These are phyloP conservation scores for Crotalus horridus DNA, from an alignment of 2,113 vertebrate species.

Conservation along the genomic window DNA sequence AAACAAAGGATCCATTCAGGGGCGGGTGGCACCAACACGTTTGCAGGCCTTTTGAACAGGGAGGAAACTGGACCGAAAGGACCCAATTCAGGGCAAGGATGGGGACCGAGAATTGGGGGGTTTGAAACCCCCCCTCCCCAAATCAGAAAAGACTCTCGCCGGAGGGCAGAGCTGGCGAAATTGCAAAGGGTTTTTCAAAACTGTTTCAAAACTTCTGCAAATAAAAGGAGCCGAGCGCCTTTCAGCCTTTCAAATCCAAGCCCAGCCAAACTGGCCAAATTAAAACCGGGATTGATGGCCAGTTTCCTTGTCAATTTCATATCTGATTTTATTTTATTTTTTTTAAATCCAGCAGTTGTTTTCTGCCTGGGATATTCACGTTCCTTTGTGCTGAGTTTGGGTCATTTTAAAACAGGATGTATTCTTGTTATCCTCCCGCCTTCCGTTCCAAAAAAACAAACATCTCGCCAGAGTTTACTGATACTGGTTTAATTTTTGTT, in stretches of 20 bases:
- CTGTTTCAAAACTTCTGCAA: too few species aligned
- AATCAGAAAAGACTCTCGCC: background rate
- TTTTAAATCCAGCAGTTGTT: too few species aligned
- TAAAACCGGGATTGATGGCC: too few species aligned
- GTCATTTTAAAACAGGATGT: background rate
- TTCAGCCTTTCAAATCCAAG: background rate
- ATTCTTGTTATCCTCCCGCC: background rate
- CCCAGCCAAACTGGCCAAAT: too few species aligned
- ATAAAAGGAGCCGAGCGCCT: background rate
- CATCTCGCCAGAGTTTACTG: background rate
- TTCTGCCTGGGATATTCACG: too few species aligned
- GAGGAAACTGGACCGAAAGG: background rate
- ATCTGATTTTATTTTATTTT: too few species aligned
- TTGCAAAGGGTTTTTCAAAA: background rate
- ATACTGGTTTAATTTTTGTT: too few species aligned
- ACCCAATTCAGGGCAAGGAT: background rate
- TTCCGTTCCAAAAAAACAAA: background rate
- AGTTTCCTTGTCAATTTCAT: too few species aligned
- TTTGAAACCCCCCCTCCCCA: background rate
- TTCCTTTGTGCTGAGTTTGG: background rate
- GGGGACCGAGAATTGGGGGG: background rate
- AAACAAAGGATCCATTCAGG: background rate
- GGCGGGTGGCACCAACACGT: too few species aligned
- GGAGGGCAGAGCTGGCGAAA: background rate
- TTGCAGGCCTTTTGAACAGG: too few species aligned